Evolutionary conservation across 2,797 vertebrate species (phyloP).

Genomic region (Tympanoctomys barrerae): DNA sequence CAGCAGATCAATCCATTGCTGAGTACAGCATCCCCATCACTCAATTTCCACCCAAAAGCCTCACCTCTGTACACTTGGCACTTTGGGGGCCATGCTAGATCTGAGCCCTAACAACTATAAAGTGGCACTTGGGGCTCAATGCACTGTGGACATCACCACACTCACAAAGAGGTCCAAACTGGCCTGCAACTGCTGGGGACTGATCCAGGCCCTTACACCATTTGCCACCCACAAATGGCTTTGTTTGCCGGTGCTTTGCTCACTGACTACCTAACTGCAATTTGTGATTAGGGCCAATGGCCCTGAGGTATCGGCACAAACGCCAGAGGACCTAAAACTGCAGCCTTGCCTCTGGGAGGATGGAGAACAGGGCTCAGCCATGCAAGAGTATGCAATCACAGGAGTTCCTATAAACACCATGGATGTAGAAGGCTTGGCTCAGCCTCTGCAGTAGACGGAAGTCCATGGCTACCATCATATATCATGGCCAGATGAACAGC

Average conservation of each 20-base stretch:
- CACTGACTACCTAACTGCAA: background rate
- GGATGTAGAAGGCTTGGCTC: background rate
- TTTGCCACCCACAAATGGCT: rapidly evolving
- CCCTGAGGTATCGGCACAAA: rapidly evolving
- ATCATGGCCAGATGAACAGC: rapidly evolving
- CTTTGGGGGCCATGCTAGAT: too few species aligned
- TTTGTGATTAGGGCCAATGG: rapidly evolving
- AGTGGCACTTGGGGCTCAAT: rapidly evolving
- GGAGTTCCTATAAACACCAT: background rate
- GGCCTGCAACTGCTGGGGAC: background rate
- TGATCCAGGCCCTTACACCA: background rate
- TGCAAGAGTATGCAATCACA: rapidly evolving
- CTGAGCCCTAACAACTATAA: background rate
- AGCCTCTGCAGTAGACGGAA: rapidly evolving
- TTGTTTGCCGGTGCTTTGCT: background rate
- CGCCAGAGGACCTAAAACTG: too few species aligned
- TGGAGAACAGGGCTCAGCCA: too few species aligned
- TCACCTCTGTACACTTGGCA: background rate
- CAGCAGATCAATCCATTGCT: background rate
- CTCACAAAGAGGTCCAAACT: background rate
- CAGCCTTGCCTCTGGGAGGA: background rate
- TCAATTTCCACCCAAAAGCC: too few species aligned
- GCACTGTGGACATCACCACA: background rate
- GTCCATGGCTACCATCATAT: rapidly evolving
- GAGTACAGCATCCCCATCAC: background rate